Evolutionary conservation across 1,140 invertebrate genomes (phyloP).

Genomic region (Leptopilina boulardi): DNA sequence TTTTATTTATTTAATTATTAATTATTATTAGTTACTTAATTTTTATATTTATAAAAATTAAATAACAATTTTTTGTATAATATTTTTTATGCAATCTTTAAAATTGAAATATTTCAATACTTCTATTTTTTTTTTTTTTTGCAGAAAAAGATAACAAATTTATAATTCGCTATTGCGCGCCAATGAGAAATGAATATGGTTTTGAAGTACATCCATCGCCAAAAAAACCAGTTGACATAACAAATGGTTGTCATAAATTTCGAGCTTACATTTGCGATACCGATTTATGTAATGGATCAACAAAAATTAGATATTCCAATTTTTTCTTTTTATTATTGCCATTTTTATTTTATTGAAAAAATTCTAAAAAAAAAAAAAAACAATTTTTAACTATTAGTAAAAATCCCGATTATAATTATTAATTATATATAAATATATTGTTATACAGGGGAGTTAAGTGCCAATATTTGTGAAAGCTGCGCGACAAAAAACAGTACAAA

Average conservation of each 20-base stretch:
- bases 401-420: not conserved
- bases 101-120: no score
- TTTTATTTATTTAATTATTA: no score
- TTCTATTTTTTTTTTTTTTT: not conserved
- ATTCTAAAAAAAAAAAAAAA: not conserved
- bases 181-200: conserved; percentile 9
- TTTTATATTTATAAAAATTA: no score
- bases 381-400: not conserved
- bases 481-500: conserved; percentile 13
- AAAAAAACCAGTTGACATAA: conserved; percentile 23
- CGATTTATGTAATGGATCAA: conserved; percentile 1
- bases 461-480: conserved; percentile 21
- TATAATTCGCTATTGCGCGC: conserved; percentile 10
- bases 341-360: not conserved
- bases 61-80: no score
- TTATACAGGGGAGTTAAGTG: not conserved
- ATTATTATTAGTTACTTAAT: no score
- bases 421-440: not conserved
- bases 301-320: not conserved
- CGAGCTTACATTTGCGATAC: not conserved
- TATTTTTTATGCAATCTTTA: no score
- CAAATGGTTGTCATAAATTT: conserved; percentile 24
- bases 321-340: not conserved
- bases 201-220: conserved; percentile 5
- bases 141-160: conserved; percentile 27